These are phyloP conservation scores for Solen grandis DNA, from an alignment of 1,140 invertebrate genomes.

Conservation along the genomic window DNA sequence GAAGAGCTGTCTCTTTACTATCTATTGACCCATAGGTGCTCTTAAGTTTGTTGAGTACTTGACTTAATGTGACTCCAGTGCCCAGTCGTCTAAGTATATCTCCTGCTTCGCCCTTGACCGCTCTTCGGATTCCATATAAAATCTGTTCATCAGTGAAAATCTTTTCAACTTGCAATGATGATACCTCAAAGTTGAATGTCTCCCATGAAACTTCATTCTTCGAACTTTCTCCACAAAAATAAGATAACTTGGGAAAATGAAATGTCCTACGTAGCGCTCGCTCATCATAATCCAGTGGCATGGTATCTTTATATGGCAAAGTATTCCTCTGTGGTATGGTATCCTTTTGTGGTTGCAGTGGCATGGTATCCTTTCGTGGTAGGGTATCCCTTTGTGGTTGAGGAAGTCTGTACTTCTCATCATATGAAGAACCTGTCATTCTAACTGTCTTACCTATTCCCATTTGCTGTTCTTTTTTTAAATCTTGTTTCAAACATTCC, in stretches of 20 bases:
- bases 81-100: constrained; percentile 1
- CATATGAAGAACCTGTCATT: too few species aligned
- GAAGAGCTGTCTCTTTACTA: neutral
- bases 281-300: too few species aligned
- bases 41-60: neutral
- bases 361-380: too few species aligned
- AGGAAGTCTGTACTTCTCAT: too few species aligned
- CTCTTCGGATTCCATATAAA: neutral
- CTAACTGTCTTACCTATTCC: too few species aligned
- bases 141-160: constrained; percentile 10
- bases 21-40: neutral
- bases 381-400: too few species aligned
- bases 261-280: neutral
- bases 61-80: neutral
- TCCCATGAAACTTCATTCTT: neutral
- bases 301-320: too few species aligned
- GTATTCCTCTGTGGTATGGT: too few species aligned
- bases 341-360: too few species aligned
- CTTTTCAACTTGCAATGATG: constrained; percentile 5
- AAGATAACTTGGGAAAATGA: constrained; percentile 1
- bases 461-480: too few species aligned
- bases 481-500: too few species aligned
- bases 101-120: neutral
- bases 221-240: neutral
- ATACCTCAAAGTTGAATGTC: constrained; percentile 5